Conservation (phyloP, 2,113 vertebrate species). For the Felis chaus region DNA sequence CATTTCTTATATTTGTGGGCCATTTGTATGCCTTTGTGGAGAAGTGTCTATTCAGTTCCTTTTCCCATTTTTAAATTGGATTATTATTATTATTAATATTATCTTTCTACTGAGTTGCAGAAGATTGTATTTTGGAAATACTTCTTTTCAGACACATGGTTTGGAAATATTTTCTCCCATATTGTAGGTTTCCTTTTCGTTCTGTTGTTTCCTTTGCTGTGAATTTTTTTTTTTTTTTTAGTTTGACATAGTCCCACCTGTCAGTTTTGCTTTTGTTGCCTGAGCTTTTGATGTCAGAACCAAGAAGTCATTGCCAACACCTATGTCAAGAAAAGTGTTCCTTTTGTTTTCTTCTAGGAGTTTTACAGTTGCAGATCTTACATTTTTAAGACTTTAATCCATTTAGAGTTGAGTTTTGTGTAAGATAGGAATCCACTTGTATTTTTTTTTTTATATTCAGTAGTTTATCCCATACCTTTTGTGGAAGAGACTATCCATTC, state of each 20-base stretch:
- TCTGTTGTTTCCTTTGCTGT: neutral
- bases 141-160: neutral
- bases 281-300: neutral
- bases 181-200: neutral
- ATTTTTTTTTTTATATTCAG: neutral
- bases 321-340: neutral
- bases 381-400: neutral
- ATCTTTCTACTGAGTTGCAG: neutral
- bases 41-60: neutral
- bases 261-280: neutral
- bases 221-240: neutral
- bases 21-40: neutral
- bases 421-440: neutral
- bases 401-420: neutral
- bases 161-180: neutral
- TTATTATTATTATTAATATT: neutral
- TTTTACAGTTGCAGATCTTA: neutral
- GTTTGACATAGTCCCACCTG: neutral
- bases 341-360: neutral
- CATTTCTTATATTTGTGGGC: neutral
- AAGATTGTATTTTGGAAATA: neutral
- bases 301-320: neutral
- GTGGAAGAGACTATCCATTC: neutral
- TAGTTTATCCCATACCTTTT: neutral
- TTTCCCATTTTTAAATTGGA: neutral